Evolutionary conservation across 2,888 invertebrate genomes (phyloP).

Genomic region (Netelia fuscicornis): DNA sequence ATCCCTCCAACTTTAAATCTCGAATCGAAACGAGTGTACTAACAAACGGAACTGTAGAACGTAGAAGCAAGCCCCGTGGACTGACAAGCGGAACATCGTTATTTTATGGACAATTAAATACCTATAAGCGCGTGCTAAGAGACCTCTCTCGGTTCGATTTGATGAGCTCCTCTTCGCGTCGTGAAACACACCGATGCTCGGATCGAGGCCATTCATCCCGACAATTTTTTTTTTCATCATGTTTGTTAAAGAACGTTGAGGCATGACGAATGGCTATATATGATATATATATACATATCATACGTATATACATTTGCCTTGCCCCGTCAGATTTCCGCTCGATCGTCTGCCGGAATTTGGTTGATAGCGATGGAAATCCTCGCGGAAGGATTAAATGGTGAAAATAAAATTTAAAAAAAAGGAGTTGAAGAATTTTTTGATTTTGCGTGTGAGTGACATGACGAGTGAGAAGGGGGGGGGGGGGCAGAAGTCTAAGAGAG

Average conservation of each 20-base stretch:
- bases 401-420: constrained; percentile 15
- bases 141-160: constrained; percentile 19
- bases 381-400: constrained; percentile 24
- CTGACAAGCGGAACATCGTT: constrained; percentile 79
- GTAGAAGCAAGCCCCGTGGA: constrained; percentile 42
- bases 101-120: constrained; percentile 77
- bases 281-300: neutral
- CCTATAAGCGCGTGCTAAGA: constrained; percentile 59
- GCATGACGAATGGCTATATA: constrained; percentile 29
- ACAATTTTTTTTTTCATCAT: constrained; percentile 30
- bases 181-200: constrained; percentile 34
- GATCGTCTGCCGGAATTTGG: constrained; percentile 28
- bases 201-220: constrained; percentile 47
- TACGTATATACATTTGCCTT: too few relatives aligned
- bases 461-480: neutral
- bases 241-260: constrained; percentile 45
- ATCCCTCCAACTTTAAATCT: too few relatives aligned
- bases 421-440: constrained; percentile 31
- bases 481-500: neutral
- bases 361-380: constrained; percentile 23
- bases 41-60: constrained; percentile 36
- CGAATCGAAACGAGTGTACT: neutral
- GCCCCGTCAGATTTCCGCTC: constrained; percentile 35
- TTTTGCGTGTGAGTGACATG: constrained; percentile 52
- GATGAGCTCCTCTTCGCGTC: constrained; percentile 48